Evolutionary conservation across 2,113 vertebrate species (phyloP).

Genomic region (Sebastes fasciatus): DNA sequence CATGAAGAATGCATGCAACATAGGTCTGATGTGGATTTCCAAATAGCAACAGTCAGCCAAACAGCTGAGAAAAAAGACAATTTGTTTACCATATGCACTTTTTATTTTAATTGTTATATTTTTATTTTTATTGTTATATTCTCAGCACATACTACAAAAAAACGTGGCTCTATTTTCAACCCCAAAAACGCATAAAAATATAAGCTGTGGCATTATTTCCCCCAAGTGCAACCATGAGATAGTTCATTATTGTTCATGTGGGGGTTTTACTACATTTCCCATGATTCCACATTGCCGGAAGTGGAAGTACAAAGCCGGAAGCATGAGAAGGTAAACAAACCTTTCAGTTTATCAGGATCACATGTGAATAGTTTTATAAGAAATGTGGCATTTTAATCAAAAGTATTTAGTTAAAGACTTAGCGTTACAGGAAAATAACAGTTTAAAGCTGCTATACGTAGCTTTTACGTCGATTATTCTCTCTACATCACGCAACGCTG

Average conservation of each 20-base stretch:
- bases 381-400: background rate
- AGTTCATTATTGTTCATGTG: background rate
- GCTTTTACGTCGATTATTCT: background rate
- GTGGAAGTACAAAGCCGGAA: conserved; percentile 34
- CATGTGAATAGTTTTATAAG: accelerated
- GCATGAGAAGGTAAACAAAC: conserved; percentile 80
- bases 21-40: no score
- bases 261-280: conserved; percentile 77
- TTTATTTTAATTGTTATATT: background rate
- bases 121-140: background rate
- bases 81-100: background rate
- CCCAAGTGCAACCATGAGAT: background rate
- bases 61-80: background rate
- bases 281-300: conserved; percentile 52
- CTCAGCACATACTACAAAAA: no score
- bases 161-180: no score
- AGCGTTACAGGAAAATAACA: accelerated
- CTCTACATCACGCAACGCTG: background rate
- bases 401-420: accelerated
- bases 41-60: no score
- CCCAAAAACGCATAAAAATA: background rate
- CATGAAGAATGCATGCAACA: no score
- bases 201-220: background rate
- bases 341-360: background rate
- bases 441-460: background rate